Conservation (phyloP, 53 echinoderm and acorn worm species). For the Paracentrotus lividus region DNA sequence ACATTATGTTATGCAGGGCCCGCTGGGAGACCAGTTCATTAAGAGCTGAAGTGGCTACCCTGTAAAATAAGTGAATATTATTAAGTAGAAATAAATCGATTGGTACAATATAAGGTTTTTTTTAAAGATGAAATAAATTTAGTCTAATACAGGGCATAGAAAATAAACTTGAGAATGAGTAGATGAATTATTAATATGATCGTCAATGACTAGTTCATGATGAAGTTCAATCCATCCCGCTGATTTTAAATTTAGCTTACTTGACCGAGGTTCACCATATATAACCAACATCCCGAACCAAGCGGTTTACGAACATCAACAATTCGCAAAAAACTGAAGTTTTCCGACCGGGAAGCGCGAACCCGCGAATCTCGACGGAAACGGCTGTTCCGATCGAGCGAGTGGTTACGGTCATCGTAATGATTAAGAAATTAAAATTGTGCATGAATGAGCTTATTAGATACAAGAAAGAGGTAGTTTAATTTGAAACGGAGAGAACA, state of each 20-base stretch:
- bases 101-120: too few relatives aligned
- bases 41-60: too few relatives aligned
- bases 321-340: slow-evolving; percentile 44
- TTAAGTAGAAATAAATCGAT: too few relatives aligned
- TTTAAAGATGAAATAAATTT: too few relatives aligned
- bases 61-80: too few relatives aligned
- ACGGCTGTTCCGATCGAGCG: slow-evolving; percentile 45
- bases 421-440: slow-evolving; percentile 31
- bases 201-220: slow-evolving; percentile 7
- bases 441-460: slow-evolving; percentile 11
- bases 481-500: slow-evolving; percentile 42
- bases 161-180: too few relatives aligned
- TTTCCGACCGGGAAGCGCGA: slow-evolving; percentile 43
- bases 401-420: slow-evolving; percentile 2
- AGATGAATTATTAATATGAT: slow-evolving; percentile 27
- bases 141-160: too few relatives aligned
- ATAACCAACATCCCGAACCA: neutral
- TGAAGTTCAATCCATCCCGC: neutral
- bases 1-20: too few relatives aligned
- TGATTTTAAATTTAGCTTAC: neutral
- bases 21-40: too few relatives aligned
- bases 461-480: slow-evolving; percentile 43
- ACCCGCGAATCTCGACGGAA: slow-evolving; percentile 22
- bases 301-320: slow-evolving; percentile 27
- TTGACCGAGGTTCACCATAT: neutral